Base-by-base conservation (phyloP, 1,140 invertebrate genomes). In the Aphaenogaster floridana region DNA sequence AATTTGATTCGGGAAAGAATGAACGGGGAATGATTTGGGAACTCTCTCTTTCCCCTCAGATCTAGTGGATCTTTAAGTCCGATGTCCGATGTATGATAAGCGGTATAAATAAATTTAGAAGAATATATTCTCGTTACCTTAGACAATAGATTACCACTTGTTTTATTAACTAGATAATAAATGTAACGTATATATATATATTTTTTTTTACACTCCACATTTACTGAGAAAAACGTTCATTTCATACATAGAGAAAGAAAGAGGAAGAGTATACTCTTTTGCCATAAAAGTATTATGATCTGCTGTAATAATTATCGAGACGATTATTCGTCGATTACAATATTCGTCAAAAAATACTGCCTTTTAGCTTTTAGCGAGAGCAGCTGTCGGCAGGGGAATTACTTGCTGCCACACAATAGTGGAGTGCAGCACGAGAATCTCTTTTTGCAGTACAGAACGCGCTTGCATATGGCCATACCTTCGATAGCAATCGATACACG, bases 1-100 rank as follows among this genome's bases (percentile, higher is more conserved):
- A 91, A 91, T 91, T 91, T 90, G 84, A 90, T 92, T 94, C 89
- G 79, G 71, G 72, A 88, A 89, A 88, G 87, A 92, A 93, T 91
- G 80, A 81, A 80, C 71, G 63, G 68, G 83, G 28, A 28, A 28
- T 71, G 88, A 91, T 93, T 91, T 90, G 85, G 91, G 87, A 81
- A 83, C 61, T 72, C 79, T 83, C 63, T 66, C 69, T 66, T 61
- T 21, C n/a, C 59, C 39, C 66, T 17, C 45, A 52, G 17, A 21
- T 15, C 39, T 57, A 13, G 48, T 81, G n/a, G 48, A 69, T 68
- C n/a, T 54, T 69, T 50, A 11, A 68, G 13, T 50, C 66, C 13
- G 21, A 50, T 50, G 42, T 28, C 39, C 54, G 57, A 6, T 15
- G 21, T 50, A 52, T 48, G n/a, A 74, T 28, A 3, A 50, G 42